These are phyloP conservation scores for Phoeniculus purpureus DNA, from an alignment of 2,797 vertebrate species.

Conservation along the genomic window DNA sequence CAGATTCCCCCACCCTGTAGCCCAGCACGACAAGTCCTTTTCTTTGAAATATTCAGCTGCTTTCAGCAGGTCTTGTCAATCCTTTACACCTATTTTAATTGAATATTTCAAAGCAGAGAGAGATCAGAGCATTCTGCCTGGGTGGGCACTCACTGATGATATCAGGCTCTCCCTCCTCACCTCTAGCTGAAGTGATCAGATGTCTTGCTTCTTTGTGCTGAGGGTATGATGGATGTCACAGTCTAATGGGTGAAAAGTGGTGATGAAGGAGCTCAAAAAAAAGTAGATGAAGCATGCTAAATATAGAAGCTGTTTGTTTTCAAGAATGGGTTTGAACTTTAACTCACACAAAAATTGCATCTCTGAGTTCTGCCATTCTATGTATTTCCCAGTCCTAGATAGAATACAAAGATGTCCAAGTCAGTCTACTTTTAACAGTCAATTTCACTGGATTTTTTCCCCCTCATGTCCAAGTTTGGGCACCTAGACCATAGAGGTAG, in stretches of 20 bases:
- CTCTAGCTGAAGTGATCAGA: not conserved
- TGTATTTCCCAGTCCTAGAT: too few species aligned
- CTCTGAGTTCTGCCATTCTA: not conserved
- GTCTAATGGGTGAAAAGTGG: constrained; percentile 14
- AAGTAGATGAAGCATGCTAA: not conserved
- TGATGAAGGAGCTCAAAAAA: not conserved
- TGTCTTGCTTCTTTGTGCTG: not conserved
- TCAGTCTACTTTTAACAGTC: not conserved
- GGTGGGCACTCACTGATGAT: constrained; percentile 21
- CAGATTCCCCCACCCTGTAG: constrained; percentile 29
- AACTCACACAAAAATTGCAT: not conserved
- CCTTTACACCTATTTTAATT: constrained; percentile 50
- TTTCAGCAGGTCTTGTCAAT: constrained; percentile 40
- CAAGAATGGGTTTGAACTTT: not conserved
- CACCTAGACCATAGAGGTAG: not conserved
- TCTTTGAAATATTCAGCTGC: constrained; percentile 47
- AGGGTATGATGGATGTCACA: constrained; percentile 9
- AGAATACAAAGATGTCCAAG: too few species aligned
- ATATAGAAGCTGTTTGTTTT: constrained; percentile 39
- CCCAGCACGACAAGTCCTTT: constrained; percentile 20
- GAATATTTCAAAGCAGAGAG: constrained; percentile 33
- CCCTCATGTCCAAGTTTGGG: accelerated
- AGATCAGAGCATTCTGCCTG: constrained; percentile 38
- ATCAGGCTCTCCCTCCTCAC: not conserved
- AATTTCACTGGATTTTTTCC: not conserved